A percentile compares a stretch with the other conserved stretches of the same genome.
phyloP scores from a whole-genome alignment of 2,888 invertebrate species.

The Mythimna loreyi region DNA sequence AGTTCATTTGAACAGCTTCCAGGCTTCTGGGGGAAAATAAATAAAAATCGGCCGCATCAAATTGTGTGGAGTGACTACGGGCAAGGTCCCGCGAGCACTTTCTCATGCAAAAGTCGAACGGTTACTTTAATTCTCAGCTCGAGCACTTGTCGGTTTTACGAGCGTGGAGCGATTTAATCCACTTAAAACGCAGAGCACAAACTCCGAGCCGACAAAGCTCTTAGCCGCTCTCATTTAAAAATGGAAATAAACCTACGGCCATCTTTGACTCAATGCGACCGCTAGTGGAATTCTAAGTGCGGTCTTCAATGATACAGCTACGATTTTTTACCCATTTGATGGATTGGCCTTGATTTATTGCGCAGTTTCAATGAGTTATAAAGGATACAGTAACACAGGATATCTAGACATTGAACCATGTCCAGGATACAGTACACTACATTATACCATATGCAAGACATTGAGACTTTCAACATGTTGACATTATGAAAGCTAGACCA shows the following conservation, averaged over 20 bases:
- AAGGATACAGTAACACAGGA: slow-evolving; percentile 41
- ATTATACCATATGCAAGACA: slow-evolving; percentile 41
- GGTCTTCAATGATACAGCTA: slow-evolving; percentile 81
- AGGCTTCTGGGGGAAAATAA: slow-evolving; percentile 81
- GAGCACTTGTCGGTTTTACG: slow-evolving; percentile 91
- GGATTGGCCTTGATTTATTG: slow-evolving; percentile 60
- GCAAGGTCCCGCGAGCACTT: slow-evolving; percentile 85
- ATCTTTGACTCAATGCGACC: slow-evolving; percentile 89
- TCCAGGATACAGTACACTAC: slow-evolving; percentile 42
- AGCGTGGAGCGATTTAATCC: slow-evolving; percentile 91
- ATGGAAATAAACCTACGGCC: slow-evolving; percentile 90
- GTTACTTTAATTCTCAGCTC: slow-evolving; percentile 90
- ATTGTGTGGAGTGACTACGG: slow-evolving; percentile 83
- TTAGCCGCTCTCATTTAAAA: slow-evolving; percentile 91
- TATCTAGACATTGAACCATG: slow-evolving; percentile 24
- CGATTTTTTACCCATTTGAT: slow-evolving; percentile 77
- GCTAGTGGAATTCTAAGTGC: slow-evolving; percentile 89
- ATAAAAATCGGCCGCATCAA: slow-evolving; percentile 81
- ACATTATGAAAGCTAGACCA: slow-evolving; percentile 42
- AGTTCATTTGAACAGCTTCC: slow-evolving; percentile 78
- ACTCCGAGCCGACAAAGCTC: slow-evolving; percentile 90
- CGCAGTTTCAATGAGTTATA: slow-evolving; percentile 38
- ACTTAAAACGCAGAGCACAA: slow-evolving; percentile 91
- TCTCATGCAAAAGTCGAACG: slow-evolving; percentile 91
- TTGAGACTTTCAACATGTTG: slow-evolving; percentile 46